Conservation (phyloP, 2,888 invertebrate species). For the Meteorus cinctellus region DNA sequence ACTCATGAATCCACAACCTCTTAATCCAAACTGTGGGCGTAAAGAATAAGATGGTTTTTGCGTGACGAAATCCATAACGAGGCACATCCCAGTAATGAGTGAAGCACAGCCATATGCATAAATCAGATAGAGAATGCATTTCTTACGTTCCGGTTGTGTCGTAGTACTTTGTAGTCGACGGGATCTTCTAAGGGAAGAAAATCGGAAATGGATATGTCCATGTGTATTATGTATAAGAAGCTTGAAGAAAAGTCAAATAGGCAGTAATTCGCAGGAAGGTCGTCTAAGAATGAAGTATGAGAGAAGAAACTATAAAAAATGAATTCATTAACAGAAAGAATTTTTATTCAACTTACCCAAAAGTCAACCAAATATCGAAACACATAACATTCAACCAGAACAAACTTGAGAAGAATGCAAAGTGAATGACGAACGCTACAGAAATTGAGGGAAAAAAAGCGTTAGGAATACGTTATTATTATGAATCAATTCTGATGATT, state of each 20-base stretch:
- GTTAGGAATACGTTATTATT: neutral
- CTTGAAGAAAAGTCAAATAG: no score
- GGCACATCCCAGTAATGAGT: constrained; percentile 75
- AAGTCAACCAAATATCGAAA: constrained; percentile 89
- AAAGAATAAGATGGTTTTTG: constrained; percentile 73
- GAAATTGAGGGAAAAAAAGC: constrained; percentile 46
- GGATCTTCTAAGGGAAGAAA: constrained; percentile 73
- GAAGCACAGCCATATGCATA: constrained; percentile 83
- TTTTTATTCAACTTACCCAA: constrained; percentile 77
- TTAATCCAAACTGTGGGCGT: constrained; percentile 77
- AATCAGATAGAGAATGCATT: constrained; percentile 79
- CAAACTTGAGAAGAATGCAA: constrained; percentile 87
- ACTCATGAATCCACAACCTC: constrained; percentile 79
- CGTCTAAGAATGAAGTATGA: no score
- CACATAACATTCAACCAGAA: constrained; percentile 92
- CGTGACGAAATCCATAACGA: constrained; percentile 76
- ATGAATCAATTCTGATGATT: neutral
- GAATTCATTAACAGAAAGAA: no score
- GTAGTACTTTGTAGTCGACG: constrained; percentile 69
- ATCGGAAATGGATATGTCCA: constrained; percentile 38
- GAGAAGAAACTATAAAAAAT: no score
- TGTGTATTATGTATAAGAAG: neutral
- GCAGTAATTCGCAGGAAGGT: no score
- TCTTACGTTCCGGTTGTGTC: constrained; percentile 74
- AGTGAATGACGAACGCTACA: constrained; percentile 84